Evolutionary conservation across 2,888 invertebrate species (phyloP).

Genomic region (Leucophenga maculata): DNA sequence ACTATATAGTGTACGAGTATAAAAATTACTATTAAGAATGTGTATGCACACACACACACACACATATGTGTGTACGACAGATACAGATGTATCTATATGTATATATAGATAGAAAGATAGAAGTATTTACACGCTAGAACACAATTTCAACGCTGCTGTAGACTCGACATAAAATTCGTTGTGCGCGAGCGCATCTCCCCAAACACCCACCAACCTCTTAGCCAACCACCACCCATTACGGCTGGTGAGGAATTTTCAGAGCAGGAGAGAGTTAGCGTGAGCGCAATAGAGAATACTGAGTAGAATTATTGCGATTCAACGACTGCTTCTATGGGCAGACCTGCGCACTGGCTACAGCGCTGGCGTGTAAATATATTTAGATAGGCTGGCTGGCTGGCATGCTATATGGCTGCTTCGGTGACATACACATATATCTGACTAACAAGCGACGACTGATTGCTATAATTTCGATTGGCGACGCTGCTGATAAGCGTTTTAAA

Average conservation of each 20-base stretch:
- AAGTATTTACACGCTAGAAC: constrained; percentile 5
- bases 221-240: neutral
- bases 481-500: constrained; percentile 3
- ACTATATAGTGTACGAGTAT: no score
- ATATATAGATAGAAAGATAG: constrained; percentile 12
- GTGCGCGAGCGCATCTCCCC: neutral
- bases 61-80: neutral
- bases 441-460: constrained; percentile 8
- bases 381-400: constrained; percentile 36
- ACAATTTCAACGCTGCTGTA: neutral
- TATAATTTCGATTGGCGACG: constrained; percentile 21
- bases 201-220: constrained; percentile 17
- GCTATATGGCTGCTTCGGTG: constrained; percentile 31
- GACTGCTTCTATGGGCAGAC: constrained; percentile 57
- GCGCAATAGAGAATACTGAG: neutral
- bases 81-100: neutral
- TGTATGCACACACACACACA: neutral
- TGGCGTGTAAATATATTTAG: constrained; percentile 18
- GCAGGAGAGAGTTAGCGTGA: neutral
- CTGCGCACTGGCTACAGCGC: constrained; percentile 48
- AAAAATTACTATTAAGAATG: neutral
- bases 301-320: constrained; percentile 4
- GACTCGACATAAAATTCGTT: neutral
- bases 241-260: neutral
- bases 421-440: neutral